phyloP scores from a whole-genome alignment of 2,797 vertebrate genomes.

The Poecilia wingei region DNA sequence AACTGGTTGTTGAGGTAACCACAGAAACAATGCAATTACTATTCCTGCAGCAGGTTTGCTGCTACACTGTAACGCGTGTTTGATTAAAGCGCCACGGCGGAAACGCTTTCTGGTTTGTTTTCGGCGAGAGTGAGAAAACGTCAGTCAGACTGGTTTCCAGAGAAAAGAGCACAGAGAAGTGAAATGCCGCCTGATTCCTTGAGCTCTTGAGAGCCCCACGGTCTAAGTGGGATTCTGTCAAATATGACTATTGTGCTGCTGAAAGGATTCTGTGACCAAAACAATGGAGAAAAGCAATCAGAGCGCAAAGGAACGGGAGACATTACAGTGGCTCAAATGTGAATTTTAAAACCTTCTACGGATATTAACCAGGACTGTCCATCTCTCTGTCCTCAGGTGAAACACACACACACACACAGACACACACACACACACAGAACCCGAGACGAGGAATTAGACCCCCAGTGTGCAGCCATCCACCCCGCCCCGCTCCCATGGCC shows the following conservation, averaged over 20 bases:
- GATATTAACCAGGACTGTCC: slow-evolving; percentile 24
- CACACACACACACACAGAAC: slow-evolving; percentile 26
- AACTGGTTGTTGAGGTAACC: slow-evolving; percentile 63
- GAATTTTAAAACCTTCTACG: slow-evolving; percentile 45
- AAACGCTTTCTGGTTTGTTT: neutral
- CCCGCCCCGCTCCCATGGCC: slow-evolving; percentile 56
- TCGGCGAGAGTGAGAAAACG: neutral
- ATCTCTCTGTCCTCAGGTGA: slow-evolving; percentile 43
- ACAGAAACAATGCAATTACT: slow-evolving; percentile 70
- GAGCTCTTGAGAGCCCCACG: slow-evolving; percentile 2
- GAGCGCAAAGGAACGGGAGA: slow-evolving; percentile 14
- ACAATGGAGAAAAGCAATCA: slow-evolving; percentile 36
- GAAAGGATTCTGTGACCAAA: slow-evolving; percentile 15
- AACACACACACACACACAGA: slow-evolving; percentile 32
- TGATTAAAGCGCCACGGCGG: slow-evolving; percentile 6
- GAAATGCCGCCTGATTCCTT: neutral
- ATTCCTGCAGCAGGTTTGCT: slow-evolving; percentile 48
- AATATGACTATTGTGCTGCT: slow-evolving; percentile 25
- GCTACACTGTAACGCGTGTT: slow-evolving; percentile 6
- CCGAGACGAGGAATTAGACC: slow-evolving; percentile 51
- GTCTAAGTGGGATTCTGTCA: slow-evolving; percentile 9
- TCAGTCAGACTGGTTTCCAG: neutral
- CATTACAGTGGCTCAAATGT: slow-evolving; percentile 35
- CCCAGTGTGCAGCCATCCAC: slow-evolving; percentile 49
- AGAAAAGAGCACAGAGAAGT: neutral